A percentile compares a stretch with the other conserved stretches of the same genome.
Conservation (phyloP, 2,797 vertebrate species). For the Meda fulgida region DNA sequence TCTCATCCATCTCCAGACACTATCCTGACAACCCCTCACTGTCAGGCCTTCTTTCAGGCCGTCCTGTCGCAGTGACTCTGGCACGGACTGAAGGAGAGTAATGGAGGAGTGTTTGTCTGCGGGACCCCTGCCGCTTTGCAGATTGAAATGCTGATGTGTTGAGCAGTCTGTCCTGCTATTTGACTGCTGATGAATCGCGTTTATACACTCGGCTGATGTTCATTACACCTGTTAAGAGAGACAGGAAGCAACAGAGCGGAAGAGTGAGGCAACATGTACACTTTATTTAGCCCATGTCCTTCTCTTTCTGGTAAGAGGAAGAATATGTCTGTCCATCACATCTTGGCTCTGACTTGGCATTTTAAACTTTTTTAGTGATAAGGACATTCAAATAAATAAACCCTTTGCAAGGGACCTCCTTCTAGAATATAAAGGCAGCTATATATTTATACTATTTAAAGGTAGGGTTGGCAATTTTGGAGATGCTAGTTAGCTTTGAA, state of each 20-base stretch:
- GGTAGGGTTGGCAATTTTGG: neutral
- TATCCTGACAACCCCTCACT: slow-evolving; percentile 27
- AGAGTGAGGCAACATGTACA: slow-evolving; percentile 11
- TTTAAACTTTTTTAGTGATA: neutral
- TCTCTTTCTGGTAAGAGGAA: neutral
- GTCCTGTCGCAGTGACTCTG: neutral
- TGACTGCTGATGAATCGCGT: slow-evolving; percentile 54
- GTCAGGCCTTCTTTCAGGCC: neutral
- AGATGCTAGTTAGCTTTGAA: neutral
- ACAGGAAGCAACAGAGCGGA: neutral
- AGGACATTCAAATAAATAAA: neutral
- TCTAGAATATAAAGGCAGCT: neutral
- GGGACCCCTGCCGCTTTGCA: slow-evolving; percentile 20
- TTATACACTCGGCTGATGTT: slow-evolving; percentile 53
- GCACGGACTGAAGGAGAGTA: slow-evolving; percentile 28
- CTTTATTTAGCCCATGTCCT: slow-evolving; percentile 33
- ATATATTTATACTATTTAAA: neutral
- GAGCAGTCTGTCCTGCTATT: slow-evolving; percentile 45
- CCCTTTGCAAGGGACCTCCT: neutral
- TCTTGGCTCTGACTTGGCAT: neutral
- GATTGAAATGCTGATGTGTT: slow-evolving; percentile 47
- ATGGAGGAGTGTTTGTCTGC: slow-evolving; percentile 11
- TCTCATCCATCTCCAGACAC: slow-evolving; percentile 46
- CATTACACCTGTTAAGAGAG: slow-evolving; percentile 45
- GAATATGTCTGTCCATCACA: neutral